phyloP scores from a whole-genome alignment of 2,113 vertebrate species.

The Melanocharis versteri region DNA sequence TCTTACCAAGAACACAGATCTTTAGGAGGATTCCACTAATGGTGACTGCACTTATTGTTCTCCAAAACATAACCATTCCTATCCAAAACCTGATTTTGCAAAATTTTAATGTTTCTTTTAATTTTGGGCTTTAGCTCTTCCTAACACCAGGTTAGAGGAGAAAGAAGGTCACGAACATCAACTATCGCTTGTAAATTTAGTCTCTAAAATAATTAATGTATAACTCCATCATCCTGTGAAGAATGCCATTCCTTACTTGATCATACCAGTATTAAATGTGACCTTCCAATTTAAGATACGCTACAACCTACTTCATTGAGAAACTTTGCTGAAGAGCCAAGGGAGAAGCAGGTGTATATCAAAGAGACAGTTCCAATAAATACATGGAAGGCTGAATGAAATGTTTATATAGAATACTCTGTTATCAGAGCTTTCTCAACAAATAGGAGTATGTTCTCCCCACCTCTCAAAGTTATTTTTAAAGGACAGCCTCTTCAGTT shows the following conservation, averaged over 20 bases:
- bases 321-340: background rate
- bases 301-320: background rate
- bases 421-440: background rate
- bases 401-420: background rate
- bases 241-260: background rate
- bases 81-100: background rate
- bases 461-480: background rate
- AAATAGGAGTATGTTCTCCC: background rate
- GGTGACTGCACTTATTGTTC: background rate
- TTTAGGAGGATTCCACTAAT: background rate
- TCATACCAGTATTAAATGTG: background rate
- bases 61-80: background rate
- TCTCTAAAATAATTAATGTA: background rate
- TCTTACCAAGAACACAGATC: background rate
- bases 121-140: background rate
- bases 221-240: background rate
- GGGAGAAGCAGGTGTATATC: background rate
- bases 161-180: background rate
- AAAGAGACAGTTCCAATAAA: background rate
- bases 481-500: background rate
- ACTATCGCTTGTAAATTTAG: background rate
- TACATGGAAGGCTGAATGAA: background rate
- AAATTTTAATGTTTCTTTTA: background rate
- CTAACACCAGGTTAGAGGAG: background rate
- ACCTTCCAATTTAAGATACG: background rate